Percentiles rank a stretch among this genome's conserved stretches.
Conservation (phyloP, 2,888 invertebrate species). For the Ormyrus thymus region DNA sequence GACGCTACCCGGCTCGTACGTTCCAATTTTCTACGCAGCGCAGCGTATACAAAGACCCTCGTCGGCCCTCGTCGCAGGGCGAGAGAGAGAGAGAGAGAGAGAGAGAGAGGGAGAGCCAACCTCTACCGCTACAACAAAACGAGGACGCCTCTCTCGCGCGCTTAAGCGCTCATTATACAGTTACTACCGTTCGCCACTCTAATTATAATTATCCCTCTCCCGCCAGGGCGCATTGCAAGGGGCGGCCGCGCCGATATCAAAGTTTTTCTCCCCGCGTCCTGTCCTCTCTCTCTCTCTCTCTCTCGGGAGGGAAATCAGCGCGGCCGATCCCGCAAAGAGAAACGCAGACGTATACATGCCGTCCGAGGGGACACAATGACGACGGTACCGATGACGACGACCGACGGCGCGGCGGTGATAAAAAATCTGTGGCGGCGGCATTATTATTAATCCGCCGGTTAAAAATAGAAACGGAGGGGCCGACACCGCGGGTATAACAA, state of each 20-base stretch:
- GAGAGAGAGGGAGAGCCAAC: no score
- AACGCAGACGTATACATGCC: no score
- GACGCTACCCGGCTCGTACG: conserved; percentile 21
- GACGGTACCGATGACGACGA: no score
- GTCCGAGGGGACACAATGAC: no score
- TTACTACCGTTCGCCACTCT: conserved; percentile 45
- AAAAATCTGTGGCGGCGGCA: not conserved
- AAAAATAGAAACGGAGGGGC: conserved; percentile 44
- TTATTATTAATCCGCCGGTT: conserved; percentile 20
- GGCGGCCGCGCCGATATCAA: conserved; percentile 24
- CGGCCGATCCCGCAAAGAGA: no score
- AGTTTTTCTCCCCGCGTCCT: conserved; percentile 21
- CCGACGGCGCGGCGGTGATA: not conserved
- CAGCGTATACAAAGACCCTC: not conserved
- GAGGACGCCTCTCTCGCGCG: conserved; percentile 19
- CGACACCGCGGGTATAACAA: not conserved
- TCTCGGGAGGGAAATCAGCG: no score
- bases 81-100: no score
- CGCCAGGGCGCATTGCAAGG: conserved; percentile 17
- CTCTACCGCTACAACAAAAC: conserved; percentile 11
- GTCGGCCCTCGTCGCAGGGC: no score
- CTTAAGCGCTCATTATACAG: conserved; percentile 45
- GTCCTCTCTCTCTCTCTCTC: no score
- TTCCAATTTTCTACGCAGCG: conserved; percentile 29
- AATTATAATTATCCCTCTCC: conserved; percentile 51